A percentile compares a stretch with the other conserved stretches of the same genome.
Conservation (phyloP, 2,113 vertebrate genomes). For the Perca flavescens region DNA sequence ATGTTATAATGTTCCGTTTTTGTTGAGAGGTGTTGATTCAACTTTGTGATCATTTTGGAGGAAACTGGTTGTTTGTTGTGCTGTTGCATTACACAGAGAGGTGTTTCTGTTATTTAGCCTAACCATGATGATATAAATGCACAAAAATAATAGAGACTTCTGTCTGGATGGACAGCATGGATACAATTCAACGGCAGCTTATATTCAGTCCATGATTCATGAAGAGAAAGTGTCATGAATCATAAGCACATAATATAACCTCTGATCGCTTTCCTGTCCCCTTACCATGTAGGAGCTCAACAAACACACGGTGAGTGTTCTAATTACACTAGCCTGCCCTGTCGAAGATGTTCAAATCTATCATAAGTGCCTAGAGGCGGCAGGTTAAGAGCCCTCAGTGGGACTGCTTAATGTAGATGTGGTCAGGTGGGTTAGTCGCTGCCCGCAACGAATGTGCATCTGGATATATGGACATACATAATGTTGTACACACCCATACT, state of each 20-base stretch:
- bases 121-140: neutral
- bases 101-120: neutral
- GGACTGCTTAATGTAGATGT: constrained; percentile 32
- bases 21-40: neutral
- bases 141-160: neutral
- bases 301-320: constrained; percentile 24
- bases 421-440: constrained; percentile 14
- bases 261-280: constrained; percentile 13
- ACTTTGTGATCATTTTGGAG: neutral
- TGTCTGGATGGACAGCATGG: neutral
- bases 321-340: constrained; percentile 41
- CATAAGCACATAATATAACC: constrained; percentile 14
- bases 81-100: neutral
- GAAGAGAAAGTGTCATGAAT: neutral
- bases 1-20: neutral
- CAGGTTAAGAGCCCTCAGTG: constrained; percentile 49
- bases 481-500: constrained; percentile 1
- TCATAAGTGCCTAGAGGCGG: constrained; percentile 35
- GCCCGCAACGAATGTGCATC: neutral
- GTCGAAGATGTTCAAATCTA: constrained; percentile 23
- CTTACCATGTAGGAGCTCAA: neutral
- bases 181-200: neutral
- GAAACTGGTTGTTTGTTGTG: neutral
- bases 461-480: neutral
- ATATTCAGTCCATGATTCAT: neutral